Conservation (phyloP, 2,888 invertebrate genomes). For the Napeogenes sylphis region DNA sequence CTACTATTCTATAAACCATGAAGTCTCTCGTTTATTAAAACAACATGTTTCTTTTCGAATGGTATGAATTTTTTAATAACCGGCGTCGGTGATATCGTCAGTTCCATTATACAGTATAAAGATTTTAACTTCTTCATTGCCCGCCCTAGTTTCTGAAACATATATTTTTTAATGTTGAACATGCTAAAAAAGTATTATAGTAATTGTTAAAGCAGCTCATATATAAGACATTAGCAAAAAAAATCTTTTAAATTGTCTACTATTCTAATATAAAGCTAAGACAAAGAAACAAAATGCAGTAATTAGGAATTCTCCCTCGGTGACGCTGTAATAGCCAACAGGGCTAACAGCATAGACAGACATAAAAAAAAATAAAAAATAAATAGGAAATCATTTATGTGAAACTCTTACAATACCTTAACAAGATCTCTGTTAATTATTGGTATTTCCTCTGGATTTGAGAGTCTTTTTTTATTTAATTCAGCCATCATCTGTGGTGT, state of each 20-base stretch:
- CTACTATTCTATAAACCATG: constrained; percentile 34
- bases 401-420: background rate
- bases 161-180: background rate
- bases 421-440: constrained; percentile 57
- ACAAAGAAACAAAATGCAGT: too few relatives aligned
- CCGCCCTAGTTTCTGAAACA: constrained; percentile 59
- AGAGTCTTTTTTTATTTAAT: constrained; percentile 54
- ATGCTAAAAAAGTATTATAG: constrained; percentile 2
- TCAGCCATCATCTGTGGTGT: constrained; percentile 67
- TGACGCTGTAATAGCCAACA: too few relatives aligned
- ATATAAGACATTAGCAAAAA: too few relatives aligned
- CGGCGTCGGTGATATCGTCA: constrained; percentile 55
- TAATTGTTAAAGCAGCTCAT: too few relatives aligned
- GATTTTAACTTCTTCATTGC: constrained; percentile 61
- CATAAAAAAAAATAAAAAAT: too few relatives aligned
- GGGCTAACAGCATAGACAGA: too few relatives aligned
- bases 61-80: constrained; percentile 57
- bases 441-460: constrained; percentile 37
- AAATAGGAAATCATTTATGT: too few relatives aligned
- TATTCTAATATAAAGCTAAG: too few relatives aligned
- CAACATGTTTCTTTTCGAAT: constrained; percentile 48
- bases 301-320: too few relatives aligned
- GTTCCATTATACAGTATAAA: constrained; percentile 63
- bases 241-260: too few relatives aligned
- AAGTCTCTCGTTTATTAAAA: constrained; percentile 45